Conservation (phyloP, 2,797 vertebrate species). For the Bradypus variegatus region DNA sequence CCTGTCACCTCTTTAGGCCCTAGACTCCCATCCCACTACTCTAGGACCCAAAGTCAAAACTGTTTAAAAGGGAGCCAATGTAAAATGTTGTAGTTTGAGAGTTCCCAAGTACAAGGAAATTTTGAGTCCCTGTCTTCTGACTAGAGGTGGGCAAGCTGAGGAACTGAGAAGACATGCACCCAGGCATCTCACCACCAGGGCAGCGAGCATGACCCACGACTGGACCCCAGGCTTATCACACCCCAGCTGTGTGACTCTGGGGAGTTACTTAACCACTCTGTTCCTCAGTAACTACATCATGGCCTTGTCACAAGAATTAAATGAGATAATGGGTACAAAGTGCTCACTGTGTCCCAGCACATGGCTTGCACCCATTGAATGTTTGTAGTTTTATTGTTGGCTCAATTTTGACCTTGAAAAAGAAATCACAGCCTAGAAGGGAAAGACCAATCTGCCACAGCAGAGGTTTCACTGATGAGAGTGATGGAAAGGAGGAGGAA, state of each 20-base stretch:
- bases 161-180: not conserved
- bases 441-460: not conserved
- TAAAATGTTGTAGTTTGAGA: not conserved
- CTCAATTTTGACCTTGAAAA: not conserved
- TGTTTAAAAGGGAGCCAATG: not conserved
- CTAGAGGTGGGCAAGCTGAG: not conserved
- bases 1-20: not conserved
- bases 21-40: not conserved
- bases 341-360: not conserved
- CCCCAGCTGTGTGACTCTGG: not conserved
- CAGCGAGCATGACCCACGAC: rapidly evolving
- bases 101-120: not conserved
- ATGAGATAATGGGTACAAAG: not conserved
- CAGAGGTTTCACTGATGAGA: not conserved
- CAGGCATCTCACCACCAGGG: not conserved
- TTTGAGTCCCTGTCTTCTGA: not conserved
- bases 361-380: not conserved
- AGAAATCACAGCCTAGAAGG: not conserved
- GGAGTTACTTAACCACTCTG: not conserved
- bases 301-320: not conserved
- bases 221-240: too few relatives aligned
- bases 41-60: not conserved
- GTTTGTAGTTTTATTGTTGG: not conserved
- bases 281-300: not conserved
- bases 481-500: not conserved